phyloP scores from a whole-genome alignment of 2,888 invertebrate species.

The Globia sparganii region DNA sequence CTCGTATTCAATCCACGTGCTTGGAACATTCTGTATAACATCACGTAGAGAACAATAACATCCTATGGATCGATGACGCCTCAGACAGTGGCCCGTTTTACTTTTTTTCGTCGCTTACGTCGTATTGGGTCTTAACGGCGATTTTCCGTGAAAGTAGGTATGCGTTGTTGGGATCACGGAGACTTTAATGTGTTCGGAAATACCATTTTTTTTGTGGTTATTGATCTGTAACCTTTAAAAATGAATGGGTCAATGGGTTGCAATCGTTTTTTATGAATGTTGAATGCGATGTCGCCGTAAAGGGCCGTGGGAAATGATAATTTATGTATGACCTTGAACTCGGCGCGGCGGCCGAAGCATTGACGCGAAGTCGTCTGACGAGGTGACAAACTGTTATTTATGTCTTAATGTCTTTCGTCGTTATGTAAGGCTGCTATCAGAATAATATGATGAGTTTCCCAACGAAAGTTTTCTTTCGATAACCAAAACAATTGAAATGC shows the following conservation, averaged over 20 bases:
- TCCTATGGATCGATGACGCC: conserved; percentile 63
- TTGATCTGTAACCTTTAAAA: conserved; percentile 35
- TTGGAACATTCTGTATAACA: conserved; percentile 53
- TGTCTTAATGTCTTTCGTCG: conserved; percentile 28
- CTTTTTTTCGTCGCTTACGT: conserved; percentile 64
- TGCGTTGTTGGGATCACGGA: conserved; percentile 55
- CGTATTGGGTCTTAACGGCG: conserved; percentile 53
- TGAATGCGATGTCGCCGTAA: conserved; percentile 48
- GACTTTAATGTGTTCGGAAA: conserved; percentile 61
- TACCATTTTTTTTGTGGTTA: conserved; percentile 51
- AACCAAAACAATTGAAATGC: background rate
- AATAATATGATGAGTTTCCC: background rate
- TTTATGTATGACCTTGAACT: conserved; percentile 60
- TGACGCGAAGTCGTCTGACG: conserved; percentile 38
- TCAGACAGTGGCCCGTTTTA: conserved; percentile 75
- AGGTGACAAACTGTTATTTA: conserved; percentile 50
- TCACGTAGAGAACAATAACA: conserved; percentile 66
- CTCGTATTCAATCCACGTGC: conserved; percentile 47
- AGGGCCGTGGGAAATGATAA: conserved; percentile 65
- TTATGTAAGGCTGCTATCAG: conserved; percentile 32
- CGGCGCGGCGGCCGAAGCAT: conserved; percentile 11
- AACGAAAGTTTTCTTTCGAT: background rate
- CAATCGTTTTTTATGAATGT: conserved; percentile 33
- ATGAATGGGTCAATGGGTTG: conserved; percentile 46
- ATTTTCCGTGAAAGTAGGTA: conserved; percentile 77